Evolutionary conservation across 1,140 invertebrate species (phyloP), one percentile per base, ranked within the genome.

Genomic region (Zaprionus davidi): DNA sequence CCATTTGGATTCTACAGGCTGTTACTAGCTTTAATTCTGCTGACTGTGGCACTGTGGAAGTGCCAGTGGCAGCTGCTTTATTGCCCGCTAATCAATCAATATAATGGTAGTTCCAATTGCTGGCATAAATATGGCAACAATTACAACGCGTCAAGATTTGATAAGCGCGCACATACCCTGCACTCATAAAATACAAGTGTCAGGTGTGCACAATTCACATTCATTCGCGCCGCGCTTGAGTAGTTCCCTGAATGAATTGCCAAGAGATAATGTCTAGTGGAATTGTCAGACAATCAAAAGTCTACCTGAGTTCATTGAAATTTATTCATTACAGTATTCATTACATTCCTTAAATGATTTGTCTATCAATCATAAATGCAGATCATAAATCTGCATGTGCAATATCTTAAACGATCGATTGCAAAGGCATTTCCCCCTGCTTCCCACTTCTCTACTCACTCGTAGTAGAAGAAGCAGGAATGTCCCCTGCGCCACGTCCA

Each of bases 81-180:
- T 69, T 28, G 62, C n/a, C 44, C 41, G 31, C 56, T 81, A 66
- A 87, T 82, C 66, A 82, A 87, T 79, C 82, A 82, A 82, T 86
- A 79, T 76, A 60, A 68, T 71, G 56, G 65, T 36, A 34, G 46
- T 62, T 60, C 17, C 53, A 71, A 86, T 79, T 77, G 82, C 67
- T 66, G 31, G 49, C 71, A 22, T 26, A 22, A 79, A 74, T 70
- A 44, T 67, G 76, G 77, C 77, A 69, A 78, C 79, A 82, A 87
- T 85, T 87, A 87, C 68, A 81, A 67, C 24, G 51, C 65, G 64
- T 65, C 71, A 67, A 64, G 62, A 70, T 66, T 71, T 87, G 82
- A 85, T 85, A 85, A 85, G 59, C 71, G 57, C 38, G 26, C 36
- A 12, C 28, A 26, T 59, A 46, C 53, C 64, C 64, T 66, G 64